Percentiles rank a stretch among this genome's conserved stretches.
phyloP scores from a whole-genome alignment of 1,140 invertebrate species.

The Drosophila micromelanica region DNA sequence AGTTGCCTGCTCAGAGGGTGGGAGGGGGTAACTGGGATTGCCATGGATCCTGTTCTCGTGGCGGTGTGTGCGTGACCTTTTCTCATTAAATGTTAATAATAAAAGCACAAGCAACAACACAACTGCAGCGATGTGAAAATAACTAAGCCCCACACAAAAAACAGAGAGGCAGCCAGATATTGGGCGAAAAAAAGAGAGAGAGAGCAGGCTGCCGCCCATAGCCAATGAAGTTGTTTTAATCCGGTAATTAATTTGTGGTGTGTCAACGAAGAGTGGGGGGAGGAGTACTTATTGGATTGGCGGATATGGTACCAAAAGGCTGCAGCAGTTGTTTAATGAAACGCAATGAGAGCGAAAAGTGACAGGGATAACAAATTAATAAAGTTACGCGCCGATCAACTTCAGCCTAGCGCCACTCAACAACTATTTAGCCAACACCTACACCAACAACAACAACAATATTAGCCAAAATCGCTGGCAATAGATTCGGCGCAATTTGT shows the following conservation, averaged over 20 bases:
- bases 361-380: constrained; percentile 81
- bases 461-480: not conserved
- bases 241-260: constrained; percentile 80
- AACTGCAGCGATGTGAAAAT: no score
- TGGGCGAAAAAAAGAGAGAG: not conserved
- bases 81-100: constrained; percentile 81
- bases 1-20: constrained; percentile 15
- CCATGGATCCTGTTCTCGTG: not conserved
- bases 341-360: constrained; percentile 76
- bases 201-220: constrained; percentile 3
- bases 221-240: constrained; percentile 80
- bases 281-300: no score
- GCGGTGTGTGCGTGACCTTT: constrained; percentile 73
- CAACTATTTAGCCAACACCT: constrained; percentile 19
- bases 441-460: not conserved
- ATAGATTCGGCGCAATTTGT: constrained; percentile 2
- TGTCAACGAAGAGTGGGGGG: not conserved
- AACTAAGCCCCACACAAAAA: no score
- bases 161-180: not conserved
- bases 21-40: not conserved
- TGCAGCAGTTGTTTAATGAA: constrained; percentile 60
- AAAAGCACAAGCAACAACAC: no score
- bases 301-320: not conserved
- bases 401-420: constrained; percentile 15
- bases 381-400: constrained; percentile 62